Conservation (phyloP, 2,888 invertebrate species). For the Toxonevra muliebris region DNA sequence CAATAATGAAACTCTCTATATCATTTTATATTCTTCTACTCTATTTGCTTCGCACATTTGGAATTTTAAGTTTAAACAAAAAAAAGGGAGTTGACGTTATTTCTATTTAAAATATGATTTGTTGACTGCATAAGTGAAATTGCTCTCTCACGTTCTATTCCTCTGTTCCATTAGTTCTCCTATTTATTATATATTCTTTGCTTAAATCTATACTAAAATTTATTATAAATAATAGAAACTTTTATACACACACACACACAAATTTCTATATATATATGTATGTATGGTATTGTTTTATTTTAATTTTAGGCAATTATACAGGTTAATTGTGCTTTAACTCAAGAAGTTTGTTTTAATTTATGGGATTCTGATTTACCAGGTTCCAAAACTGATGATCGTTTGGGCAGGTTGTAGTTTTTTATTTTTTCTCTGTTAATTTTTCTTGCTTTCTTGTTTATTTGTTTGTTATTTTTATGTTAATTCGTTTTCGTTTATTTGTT, state of each 20-base stretch:
- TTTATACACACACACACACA: not conserved
- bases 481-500: conserved; percentile 4
- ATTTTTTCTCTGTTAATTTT: not conserved
- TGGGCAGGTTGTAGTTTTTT: conserved; percentile 75
- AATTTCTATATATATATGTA: not conserved
- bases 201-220: not conserved
- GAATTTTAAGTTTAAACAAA: too few relatives aligned
- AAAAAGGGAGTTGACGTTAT: too few relatives aligned
- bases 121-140: too few relatives aligned
- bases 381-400: conserved; percentile 81
- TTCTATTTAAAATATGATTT: too few relatives aligned
- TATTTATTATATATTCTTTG: conserved; percentile 4
- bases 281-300: not conserved
- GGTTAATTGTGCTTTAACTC: conserved; percentile 78
- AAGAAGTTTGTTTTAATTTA: conserved; percentile 77
- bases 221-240: too few relatives aligned
- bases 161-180: too few relatives aligned
- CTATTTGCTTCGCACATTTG: too few relatives aligned
- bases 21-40: too few relatives aligned
- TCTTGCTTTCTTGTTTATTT: conserved; percentile 18
- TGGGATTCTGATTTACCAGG: conserved; percentile 88
- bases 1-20: too few relatives aligned
- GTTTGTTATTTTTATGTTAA: not conserved
- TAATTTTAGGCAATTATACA: conserved; percentile 70
- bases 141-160: too few relatives aligned